Evolutionary conservation across 1,140 invertebrate species (phyloP).

Genomic region (Eupeodes corollae): DNA sequence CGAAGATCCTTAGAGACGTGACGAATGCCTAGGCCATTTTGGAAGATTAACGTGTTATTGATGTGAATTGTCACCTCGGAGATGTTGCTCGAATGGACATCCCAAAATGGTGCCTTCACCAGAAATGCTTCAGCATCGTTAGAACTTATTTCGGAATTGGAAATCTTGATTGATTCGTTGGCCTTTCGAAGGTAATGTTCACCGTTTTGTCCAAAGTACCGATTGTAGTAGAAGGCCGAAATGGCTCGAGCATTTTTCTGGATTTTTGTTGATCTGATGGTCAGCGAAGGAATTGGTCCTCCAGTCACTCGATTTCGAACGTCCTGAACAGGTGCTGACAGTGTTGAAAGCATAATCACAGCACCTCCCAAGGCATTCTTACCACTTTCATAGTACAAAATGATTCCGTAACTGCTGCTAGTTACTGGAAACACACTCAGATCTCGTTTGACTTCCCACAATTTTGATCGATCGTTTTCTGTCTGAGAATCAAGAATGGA

Average conservation of each 20-base stretch:
- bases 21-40: constrained; percentile 72
- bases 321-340: constrained; percentile 56
- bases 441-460: constrained; percentile 71
- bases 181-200: constrained; percentile 76
- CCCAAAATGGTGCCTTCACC: constrained; percentile 72
- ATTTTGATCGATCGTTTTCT: constrained; percentile 45
- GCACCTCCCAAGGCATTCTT: constrained; percentile 62
- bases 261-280: constrained; percentile 59
- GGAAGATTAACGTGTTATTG: constrained; percentile 69
- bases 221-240: constrained; percentile 78
- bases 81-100: constrained; percentile 66
- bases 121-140: constrained; percentile 70
- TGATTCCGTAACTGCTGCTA: constrained; percentile 70
- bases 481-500: constrained; percentile 62
- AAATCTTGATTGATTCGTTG: constrained; percentile 73
- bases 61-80: constrained; percentile 76
- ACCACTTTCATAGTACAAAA: constrained; percentile 74
- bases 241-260: constrained; percentile 72
- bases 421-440: constrained; percentile 76
- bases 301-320: constrained; percentile 56
- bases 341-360: constrained; percentile 70
- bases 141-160: constrained; percentile 67
- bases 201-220: constrained; percentile 68
- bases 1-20: constrained; percentile 83
- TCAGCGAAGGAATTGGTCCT: constrained; percentile 64